Percentiles rank a stretch among this genome's conserved stretches.
phyloP scores from a whole-genome alignment of 2,888 invertebrate species.

The Agrilus mali region DNA sequence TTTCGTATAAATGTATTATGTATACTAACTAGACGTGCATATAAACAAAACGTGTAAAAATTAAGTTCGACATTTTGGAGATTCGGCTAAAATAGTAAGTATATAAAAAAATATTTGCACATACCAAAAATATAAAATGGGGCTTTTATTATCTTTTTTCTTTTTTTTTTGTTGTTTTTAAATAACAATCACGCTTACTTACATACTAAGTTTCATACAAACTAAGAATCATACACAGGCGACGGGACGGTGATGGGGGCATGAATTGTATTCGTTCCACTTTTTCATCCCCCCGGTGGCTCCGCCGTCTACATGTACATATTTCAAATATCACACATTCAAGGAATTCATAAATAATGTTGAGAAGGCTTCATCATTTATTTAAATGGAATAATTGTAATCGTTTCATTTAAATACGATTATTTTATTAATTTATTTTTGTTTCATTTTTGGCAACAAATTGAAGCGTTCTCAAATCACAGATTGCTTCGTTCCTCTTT shows the following conservation, averaged over 20 bases:
- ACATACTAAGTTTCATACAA: slow-evolving; percentile 15
- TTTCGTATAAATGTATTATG: too few species aligned
- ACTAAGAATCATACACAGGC: slow-evolving; percentile 25
- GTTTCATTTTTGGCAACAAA: slow-evolving; percentile 27
- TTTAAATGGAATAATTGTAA: slow-evolving; percentile 22
- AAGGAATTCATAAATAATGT: slow-evolving; percentile 31
- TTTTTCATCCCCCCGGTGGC: neutral
- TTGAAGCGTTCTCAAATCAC: slow-evolving; percentile 39
- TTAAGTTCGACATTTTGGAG: too few species aligned
- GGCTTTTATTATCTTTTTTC: neutral
- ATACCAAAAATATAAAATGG: neutral
- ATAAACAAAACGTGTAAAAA: too few species aligned
- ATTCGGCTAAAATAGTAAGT: too few species aligned
- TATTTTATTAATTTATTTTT: slow-evolving; percentile 7
- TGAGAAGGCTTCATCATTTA: slow-evolving; percentile 28
- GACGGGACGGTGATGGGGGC: slow-evolving; percentile 10
- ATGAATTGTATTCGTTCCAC: neutral
- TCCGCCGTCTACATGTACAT: slow-evolving; percentile 3
- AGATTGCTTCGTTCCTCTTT: slow-evolving; percentile 30
- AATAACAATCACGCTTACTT: slow-evolving; percentile 16
- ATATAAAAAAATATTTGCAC: neutral
- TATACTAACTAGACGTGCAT: too few species aligned
- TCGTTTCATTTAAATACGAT: slow-evolving; percentile 16
- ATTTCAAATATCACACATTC: slow-evolving; percentile 32
- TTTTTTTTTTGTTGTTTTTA: neutral